These are phyloP conservation scores for Cynopterus sphinx DNA, from an alignment of 2,797 vertebrate genomes.

Conservation along the genomic window DNA sequence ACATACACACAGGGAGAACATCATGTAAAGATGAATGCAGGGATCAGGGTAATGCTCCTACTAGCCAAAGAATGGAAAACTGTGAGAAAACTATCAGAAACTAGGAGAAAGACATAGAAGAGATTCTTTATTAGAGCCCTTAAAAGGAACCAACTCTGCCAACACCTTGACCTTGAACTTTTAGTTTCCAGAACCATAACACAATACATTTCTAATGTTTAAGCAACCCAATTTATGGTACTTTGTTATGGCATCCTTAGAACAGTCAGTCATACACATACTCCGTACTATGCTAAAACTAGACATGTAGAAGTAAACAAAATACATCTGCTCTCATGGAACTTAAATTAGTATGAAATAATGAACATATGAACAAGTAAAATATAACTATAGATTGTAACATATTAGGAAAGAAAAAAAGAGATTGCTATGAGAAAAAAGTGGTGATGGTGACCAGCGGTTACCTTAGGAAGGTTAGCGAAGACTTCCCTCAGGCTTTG, in stretches of 20 bases:
- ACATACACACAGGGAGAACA: neutral
- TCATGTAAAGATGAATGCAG: neutral
- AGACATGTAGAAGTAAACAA: neutral
- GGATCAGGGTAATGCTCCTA: neutral
- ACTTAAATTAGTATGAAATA: neutral
- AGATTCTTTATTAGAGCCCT: neutral
- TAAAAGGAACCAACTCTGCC: neutral
- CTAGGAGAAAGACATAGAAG: neutral
- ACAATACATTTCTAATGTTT: neutral
- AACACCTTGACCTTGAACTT: neutral
- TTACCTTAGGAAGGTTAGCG: neutral
- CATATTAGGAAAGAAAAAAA: neutral
- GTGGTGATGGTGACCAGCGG: neutral
- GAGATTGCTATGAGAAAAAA: neutral
- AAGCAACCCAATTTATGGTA: neutral
- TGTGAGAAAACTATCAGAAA: neutral
- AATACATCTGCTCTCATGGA: neutral
- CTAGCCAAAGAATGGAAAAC: neutral
- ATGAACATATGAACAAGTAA: neutral
- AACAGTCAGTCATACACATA: neutral
- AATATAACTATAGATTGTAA: neutral
- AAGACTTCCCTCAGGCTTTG: neutral
- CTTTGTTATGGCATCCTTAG: neutral
- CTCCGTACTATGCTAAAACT: neutral
- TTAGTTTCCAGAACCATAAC: neutral